A percentile compares a stretch with the other conserved stretches of the same genome.
phyloP scores from a whole-genome alignment of 30 jellyfish, hydroid and myxozoan species.

The Hydractinia echinata region DNA sequence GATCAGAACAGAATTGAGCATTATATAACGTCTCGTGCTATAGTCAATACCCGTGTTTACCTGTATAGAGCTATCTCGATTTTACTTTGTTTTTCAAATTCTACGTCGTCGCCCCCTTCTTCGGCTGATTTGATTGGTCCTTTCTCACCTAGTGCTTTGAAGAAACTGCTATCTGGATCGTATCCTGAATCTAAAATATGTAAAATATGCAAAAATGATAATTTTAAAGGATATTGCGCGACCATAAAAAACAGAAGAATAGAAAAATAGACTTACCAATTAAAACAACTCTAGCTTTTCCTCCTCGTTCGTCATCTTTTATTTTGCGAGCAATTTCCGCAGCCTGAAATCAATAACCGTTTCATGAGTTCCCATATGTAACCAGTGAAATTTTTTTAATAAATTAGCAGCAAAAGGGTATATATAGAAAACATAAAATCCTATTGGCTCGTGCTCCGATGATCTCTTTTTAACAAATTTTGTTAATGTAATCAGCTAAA shows the following conservation, averaged over 20 bases:
- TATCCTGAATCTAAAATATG: conserved; percentile 62
- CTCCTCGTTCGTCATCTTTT: conserved; percentile 93
- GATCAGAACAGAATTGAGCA: no score
- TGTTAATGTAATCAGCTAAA: no score
- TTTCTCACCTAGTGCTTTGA: conserved; percentile 74
- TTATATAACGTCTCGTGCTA: no score
- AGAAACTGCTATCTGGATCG: conserved; percentile 70
- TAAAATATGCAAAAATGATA: background rate
- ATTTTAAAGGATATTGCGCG: background rate
- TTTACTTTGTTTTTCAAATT: conserved; percentile 55
- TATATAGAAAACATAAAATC: no score
- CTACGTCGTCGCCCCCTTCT: conserved; percentile 96
- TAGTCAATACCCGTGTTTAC: conserved; percentile 9
- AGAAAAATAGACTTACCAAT: conserved; percentile 42
- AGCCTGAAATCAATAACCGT: conserved; percentile 44
- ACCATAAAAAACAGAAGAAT: background rate
- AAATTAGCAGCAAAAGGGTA: no score
- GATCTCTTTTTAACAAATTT: no score
- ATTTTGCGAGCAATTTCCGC: conserved; percentile 91
- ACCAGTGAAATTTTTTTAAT: no score
- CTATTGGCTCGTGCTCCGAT: no score
- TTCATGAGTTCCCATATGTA: background rate
- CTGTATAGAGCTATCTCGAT: conserved; percentile 74
- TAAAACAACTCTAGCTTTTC: conserved; percentile 67
- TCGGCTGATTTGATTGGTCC: conserved; percentile 90